These are phyloP conservation scores for Ophion ellenae DNA, from an alignment of 2,888 invertebrate species.

Conservation along the genomic window DNA sequence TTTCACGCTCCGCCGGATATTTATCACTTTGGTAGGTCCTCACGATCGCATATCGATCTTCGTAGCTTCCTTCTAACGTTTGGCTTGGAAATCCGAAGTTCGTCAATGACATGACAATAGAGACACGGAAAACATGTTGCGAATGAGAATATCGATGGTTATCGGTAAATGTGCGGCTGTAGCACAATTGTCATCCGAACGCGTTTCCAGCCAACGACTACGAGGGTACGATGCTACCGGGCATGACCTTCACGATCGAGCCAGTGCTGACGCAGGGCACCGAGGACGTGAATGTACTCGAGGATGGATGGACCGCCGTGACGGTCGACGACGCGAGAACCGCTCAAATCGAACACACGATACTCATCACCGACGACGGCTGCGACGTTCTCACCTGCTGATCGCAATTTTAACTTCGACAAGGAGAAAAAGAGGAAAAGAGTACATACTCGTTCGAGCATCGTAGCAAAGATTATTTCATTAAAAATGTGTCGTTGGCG, in stretches of 20 bases:
- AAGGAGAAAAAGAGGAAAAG: neutral
- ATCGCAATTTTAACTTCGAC: neutral
- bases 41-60: neutral
- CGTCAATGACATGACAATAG: neutral
- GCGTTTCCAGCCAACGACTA: slow-evolving; percentile 86
- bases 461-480: slow-evolving; percentile 39
- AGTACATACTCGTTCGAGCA: slow-evolving; percentile 27
- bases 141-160: neutral
- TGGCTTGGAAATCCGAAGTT: too few relatives aligned
- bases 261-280: slow-evolving; percentile 93
- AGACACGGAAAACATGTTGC: slow-evolving; percentile 14
- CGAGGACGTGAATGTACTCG: slow-evolving; percentile 88
- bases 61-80: too few relatives aligned
- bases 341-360: slow-evolving; percentile 96
- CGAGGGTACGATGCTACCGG: slow-evolving; percentile 90
- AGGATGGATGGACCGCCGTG: slow-evolving; percentile 97
- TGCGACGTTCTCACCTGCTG: slow-evolving; percentile 90
- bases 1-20: slow-evolving; percentile 97
- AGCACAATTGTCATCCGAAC: too few relatives aligned
- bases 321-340: slow-evolving; percentile 92
- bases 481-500: slow-evolving; percentile 40
- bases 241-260: slow-evolving; percentile 98
- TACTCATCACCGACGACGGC: slow-evolving; percentile 92
- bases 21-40: slow-evolving; percentile 89
- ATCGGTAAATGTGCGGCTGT: neutral